Percentiles rank a stretch among this genome's conserved stretches.
Evolutionary conservation across 2,797 vertebrate species (phyloP).

Genomic region (Falco berigora): DNA sequence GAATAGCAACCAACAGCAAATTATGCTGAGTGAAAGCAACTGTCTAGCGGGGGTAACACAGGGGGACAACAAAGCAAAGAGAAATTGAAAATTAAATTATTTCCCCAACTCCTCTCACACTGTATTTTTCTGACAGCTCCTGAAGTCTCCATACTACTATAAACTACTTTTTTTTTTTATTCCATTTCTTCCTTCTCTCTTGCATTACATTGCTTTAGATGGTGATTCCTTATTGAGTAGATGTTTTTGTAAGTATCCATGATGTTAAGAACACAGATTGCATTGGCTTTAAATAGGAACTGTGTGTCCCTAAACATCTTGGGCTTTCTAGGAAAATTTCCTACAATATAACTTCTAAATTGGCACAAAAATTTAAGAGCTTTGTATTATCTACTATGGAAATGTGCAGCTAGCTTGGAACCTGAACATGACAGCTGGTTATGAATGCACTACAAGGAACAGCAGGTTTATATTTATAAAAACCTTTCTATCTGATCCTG

Average conservation of each 20-base stretch:
- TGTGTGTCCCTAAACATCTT: rapidly evolving
- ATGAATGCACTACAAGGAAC: not conserved
- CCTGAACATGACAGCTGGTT: not conserved
- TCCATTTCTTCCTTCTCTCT: not conserved
- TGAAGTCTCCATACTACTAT: not conserved
- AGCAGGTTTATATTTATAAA: not conserved
- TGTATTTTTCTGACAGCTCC: not conserved
- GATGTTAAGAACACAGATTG: not conserved
- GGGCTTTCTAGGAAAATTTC: not conserved
- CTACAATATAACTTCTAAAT: not conserved
- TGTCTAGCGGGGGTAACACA: not conserved
- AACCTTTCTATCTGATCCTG: not conserved
- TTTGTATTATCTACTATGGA: not conserved
- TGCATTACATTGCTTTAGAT: not conserved
- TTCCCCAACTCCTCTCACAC: not conserved
- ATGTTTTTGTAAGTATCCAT: not conserved
- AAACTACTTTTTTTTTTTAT: not conserved
- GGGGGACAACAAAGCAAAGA: not conserved
- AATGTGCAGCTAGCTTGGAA: not conserved
- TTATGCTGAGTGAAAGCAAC: not conserved
- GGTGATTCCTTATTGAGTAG: not conserved
- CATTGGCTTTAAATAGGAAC: not conserved
- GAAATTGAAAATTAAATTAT: not conserved
- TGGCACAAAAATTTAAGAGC: not conserved
- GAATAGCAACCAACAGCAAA: not conserved